Percentiles rank a stretch among this genome's conserved stretches.
phyloP scores from a whole-genome alignment of 2,113 vertebrate genomes.

The Zapus hudsonius region DNA sequence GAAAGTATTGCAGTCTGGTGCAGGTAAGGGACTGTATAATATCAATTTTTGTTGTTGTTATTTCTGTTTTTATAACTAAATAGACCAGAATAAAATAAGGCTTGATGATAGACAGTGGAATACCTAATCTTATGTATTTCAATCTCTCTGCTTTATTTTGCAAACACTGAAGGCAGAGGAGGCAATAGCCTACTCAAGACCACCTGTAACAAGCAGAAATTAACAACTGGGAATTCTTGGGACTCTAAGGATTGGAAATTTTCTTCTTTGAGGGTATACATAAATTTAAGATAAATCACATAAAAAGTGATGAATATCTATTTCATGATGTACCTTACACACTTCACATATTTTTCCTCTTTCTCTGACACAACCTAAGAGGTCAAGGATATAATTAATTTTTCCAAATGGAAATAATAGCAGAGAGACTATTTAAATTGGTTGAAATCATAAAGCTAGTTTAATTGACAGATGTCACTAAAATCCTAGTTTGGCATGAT shows the following conservation, averaged over 20 bases:
- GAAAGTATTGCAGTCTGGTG: background rate
- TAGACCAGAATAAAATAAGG: background rate
- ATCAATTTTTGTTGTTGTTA: background rate
- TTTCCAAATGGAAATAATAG: background rate
- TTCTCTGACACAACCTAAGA: background rate
- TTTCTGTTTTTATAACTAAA: slow-evolving; percentile 30
- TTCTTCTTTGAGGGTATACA: background rate
- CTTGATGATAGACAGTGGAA: background rate
- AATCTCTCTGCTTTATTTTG: background rate
- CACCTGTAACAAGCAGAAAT: background rate
- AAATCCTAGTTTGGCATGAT: background rate
- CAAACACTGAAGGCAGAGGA: background rate
- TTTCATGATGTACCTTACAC: background rate
- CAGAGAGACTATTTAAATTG: background rate
- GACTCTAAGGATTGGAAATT: background rate
- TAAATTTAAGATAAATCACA: background rate
- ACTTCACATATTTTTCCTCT: background rate
- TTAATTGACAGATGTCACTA: too few relatives aligned
- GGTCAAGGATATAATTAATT: background rate
- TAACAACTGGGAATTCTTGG: background rate
- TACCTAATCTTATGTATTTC: background rate
- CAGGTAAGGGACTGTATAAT: background rate
- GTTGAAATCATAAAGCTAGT: background rate
- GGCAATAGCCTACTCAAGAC: background rate
- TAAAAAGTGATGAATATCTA: background rate